A percentile compares a stretch with the other conserved stretches of the same genome.
Conservation (phyloP, 2,888 invertebrate genomes). For the Hemicrepidius hirtus region DNA sequence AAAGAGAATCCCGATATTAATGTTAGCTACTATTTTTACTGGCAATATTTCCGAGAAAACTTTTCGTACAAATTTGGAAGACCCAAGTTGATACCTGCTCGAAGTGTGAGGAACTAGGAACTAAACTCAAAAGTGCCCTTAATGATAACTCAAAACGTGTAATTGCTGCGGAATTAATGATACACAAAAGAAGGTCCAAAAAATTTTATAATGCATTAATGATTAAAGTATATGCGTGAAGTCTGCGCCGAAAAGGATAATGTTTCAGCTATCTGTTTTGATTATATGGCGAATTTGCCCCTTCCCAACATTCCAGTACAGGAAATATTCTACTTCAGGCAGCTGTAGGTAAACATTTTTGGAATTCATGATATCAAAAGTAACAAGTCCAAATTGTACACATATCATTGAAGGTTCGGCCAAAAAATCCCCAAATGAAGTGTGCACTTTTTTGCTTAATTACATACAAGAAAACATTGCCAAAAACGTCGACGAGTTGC, state of each 20-base stretch:
- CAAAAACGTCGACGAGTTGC: slow-evolving; percentile 1
- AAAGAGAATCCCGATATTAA: slow-evolving; percentile 41
- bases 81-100: slow-evolving; percentile 52
- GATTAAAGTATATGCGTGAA: no score
- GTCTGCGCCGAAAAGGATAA: slow-evolving; percentile 41
- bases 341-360: no score
- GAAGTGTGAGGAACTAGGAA: no score
- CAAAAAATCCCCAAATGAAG: slow-evolving; percentile 38
- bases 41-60: slow-evolving; percentile 52
- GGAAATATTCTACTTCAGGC: no score
- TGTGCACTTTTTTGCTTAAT: slow-evolving; percentile 8
- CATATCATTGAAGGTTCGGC: slow-evolving; percentile 48
- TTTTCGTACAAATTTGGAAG: slow-evolving; percentile 47
- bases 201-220: no score
- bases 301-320: no score
- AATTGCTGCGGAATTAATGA: slow-evolving; percentile 56
- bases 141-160: slow-evolving; percentile 54
- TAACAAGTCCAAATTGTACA: no score
- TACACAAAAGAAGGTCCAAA: slow-evolving; percentile 56
- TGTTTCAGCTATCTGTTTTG: slow-evolving; percentile 57
- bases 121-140: no score
- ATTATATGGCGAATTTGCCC: no score
- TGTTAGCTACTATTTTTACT: slow-evolving; percentile 52
- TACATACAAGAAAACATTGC: slow-evolving; percentile 3
- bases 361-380: no score